Base-by-base conservation (phyloP, 2,113 vertebrate species). In the Chelonoidis abingdonii region DNA sequence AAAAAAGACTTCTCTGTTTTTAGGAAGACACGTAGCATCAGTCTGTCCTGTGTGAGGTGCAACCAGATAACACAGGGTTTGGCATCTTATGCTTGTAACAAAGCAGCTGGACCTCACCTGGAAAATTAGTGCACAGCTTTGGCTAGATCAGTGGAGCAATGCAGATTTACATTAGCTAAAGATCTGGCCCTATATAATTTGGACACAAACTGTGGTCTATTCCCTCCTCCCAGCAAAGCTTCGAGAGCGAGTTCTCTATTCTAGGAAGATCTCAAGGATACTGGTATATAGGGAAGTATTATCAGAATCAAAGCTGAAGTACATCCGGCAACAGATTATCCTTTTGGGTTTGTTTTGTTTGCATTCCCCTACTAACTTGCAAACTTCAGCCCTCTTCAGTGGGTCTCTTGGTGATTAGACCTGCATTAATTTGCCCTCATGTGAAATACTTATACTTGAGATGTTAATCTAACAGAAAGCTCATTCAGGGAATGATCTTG, bases 161-260 rank as follows among this genome's bases (percentile, higher is more conserved):
- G 31, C 38, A 52, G 27, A 5, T 6, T 82, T 92, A 86, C 54
- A 11, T 47, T 79, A 84, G 53, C n/a, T 38, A 72, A 72, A n/a
- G 38, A 87, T 93, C 69, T 94, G 76, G 53, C 13, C 83, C 79
- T 84, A 1, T 82, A 72, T 84, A 54, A 86, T 78, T 52, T 89
- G 92, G 50, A 95, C 29, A 80, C 38, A 49, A 96, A 17, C 44
- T 53, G 14, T 88, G 5, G 25, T 81, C 49, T 53, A 69, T 65
- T 38, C 81, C 41, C 3, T 65, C 84, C 80, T 62, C 84, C 84
- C 69, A 72, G 44, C 57, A 85, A 53, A 14, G n/a, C 83, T 44
- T 90, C 87, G 87, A 89, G 17, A 86, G 25, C 8, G 16, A 17
- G 17, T 10, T 3, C 22, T 29, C 62, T 69, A 5, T 31, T 76